Evolutionary conservation across 2,888 invertebrate species (phyloP), one percentile per base, ranked within the genome.

Genomic region (Drosophila paramelanica): DNA sequence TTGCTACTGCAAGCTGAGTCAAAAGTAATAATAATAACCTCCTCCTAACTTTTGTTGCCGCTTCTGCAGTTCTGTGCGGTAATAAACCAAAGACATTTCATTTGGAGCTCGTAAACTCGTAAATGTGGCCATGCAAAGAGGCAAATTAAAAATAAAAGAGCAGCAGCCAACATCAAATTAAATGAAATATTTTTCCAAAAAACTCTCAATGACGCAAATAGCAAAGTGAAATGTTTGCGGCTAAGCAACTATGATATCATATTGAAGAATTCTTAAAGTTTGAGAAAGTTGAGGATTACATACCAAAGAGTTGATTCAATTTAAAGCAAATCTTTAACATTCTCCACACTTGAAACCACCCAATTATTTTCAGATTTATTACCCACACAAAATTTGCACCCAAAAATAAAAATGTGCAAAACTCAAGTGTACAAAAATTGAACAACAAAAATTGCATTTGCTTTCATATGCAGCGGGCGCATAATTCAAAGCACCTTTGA

Each of bases 11-110:
- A 36, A 53, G 52, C 59, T 38, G 13, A 58, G 47, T 61, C 42
- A 33, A 52, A 58, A 76, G 67, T 73, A 71, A 82, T 79, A 85
- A 84, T 81, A 81, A 85, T 77, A 82, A 69, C 85, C 77, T 77
- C 66, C 71, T 71, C 52, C 79, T 76, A 67, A 67, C 52, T 81
- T 71, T 62, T 55, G 61, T 57, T 58, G 45, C 50, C 27, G 51
- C 60, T 55, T n/a, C 62, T 23, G 31, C 69, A 47, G 57, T 45
- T 55, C 62, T 57, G 61, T 73, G 69, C 56, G 77, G 79, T 73
- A 75, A 77, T 79, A 84, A 82, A 77, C 77, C 77, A 79, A 79
- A 82, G 85, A 81, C 77, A 85, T 81, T 82, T 71, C 60, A 68
- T 60, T 57, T 69, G 56, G 13, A 73, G 41, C 61, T 73, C 67